These are phyloP conservation scores for Polyodon spathula DNA, from an alignment of 2,113 vertebrate species.

Conservation along the genomic window DNA sequence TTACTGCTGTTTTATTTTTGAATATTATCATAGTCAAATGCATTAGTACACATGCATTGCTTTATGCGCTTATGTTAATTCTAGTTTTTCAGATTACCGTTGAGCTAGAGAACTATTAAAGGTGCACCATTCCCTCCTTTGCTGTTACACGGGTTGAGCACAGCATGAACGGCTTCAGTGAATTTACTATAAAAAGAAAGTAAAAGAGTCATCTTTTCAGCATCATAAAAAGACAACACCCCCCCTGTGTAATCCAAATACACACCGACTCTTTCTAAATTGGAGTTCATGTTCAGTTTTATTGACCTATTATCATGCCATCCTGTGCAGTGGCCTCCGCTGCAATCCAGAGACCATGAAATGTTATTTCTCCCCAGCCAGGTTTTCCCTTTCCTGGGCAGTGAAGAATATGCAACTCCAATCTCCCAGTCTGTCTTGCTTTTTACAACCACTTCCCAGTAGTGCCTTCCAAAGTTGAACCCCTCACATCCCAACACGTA, in stretches of 20 bases:
- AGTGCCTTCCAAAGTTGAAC: constrained; percentile 18
- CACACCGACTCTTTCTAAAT: constrained; percentile 31
- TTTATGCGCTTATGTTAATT: no score
- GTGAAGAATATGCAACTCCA: constrained; percentile 6
- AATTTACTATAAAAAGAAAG: constrained; percentile 29
- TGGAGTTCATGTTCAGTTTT: constrained; percentile 40
- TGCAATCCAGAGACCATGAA: background rate
- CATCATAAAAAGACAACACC: constrained; percentile 27
- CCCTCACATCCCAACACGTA: constrained; percentile 15
- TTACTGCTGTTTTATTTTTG: no score
- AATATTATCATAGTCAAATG: no score
- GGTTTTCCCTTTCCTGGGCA: constrained; percentile 20
- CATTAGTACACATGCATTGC: no score
- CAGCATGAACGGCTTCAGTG: constrained; percentile 31
- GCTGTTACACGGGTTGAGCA: constrained; percentile 32
- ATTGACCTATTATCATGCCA: constrained; percentile 21
- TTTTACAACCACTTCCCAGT: constrained; percentile 10
- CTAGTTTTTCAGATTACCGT: constrained; percentile 5
- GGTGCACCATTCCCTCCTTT: constrained; percentile 19
- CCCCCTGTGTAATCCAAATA: constrained; percentile 30
- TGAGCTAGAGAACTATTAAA: constrained; percentile 28
- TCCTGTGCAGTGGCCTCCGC: background rate
- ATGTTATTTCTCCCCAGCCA: constrained; percentile 1
- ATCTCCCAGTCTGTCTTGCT: constrained; percentile 11
- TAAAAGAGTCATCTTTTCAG: constrained; percentile 31